Conservation (phyloP, 2,888 invertebrate species). For the Tortrix viridana region DNA sequence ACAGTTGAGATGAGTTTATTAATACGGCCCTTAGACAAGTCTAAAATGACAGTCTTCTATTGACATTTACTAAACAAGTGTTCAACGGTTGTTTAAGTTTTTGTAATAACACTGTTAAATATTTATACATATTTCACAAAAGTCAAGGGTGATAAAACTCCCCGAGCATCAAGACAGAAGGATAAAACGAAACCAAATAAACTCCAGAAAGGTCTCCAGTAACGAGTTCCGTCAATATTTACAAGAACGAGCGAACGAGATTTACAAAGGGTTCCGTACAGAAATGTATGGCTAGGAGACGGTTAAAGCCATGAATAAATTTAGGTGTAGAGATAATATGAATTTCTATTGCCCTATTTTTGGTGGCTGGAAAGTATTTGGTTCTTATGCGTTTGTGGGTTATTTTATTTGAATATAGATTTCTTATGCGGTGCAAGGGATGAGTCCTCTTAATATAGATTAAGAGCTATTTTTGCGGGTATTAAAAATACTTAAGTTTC, state of each 20-base stretch:
- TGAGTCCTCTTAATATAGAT: no score
- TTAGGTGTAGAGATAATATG: constrained; percentile 30
- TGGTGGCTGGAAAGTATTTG: background rate
- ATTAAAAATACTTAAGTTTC: no score
- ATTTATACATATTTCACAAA: constrained; percentile 17
- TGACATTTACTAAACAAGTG: no score
- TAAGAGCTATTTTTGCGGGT: no score
- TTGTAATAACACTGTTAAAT: no score
- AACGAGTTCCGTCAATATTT: constrained; percentile 34
- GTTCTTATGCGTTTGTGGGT: background rate
- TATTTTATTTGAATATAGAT: no score
- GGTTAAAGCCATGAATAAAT: constrained; percentile 29
- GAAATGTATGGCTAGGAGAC: background rate
- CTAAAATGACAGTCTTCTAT: no score
- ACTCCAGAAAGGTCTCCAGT: constrained; percentile 23
- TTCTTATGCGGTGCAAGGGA: no score
- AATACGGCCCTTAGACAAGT: no score
- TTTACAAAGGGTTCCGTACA: constrained; percentile 14
- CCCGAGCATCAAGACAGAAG: constrained; percentile 29
- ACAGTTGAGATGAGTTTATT: no score
- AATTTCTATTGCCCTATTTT: constrained; percentile 32
- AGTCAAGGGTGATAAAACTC: constrained; percentile 2
- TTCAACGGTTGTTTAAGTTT: no score
- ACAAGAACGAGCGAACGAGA: constrained; percentile 17
- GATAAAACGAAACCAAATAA: constrained; percentile 30